Percentiles rank a stretch among this genome's conserved stretches.
Conservation (phyloP, 2,888 invertebrate genomes). For the Apodemia duryi region DNA sequence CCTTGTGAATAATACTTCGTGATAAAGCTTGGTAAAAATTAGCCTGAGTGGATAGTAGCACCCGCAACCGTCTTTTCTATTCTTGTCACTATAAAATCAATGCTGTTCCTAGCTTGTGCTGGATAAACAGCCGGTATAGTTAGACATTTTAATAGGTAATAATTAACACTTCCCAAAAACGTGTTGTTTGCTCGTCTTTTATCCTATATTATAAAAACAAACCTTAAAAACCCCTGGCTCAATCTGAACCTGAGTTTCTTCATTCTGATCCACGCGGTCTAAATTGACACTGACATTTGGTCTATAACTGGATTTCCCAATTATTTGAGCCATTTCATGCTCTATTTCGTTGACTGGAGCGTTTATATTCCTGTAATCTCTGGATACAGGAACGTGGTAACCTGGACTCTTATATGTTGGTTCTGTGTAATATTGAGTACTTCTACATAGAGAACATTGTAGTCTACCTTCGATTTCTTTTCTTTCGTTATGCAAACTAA, state of each 20-base stretch:
- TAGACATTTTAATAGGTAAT: too few relatives aligned
- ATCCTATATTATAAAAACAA: too few relatives aligned
- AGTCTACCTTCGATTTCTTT: slow-evolving; percentile 65
- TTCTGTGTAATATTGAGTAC: slow-evolving; percentile 44
- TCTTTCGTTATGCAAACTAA: slow-evolving; percentile 74
- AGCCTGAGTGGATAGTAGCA: too few relatives aligned
- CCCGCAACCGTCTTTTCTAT: too few relatives aligned
- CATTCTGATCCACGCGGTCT: slow-evolving; percentile 19
- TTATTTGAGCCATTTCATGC: slow-evolving; percentile 58
- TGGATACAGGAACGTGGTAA: slow-evolving; percentile 40
- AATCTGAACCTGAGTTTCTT: slow-evolving; percentile 15
- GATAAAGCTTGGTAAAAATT: too few relatives aligned
- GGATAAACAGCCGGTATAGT: too few relatives aligned
- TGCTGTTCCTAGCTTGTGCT: too few relatives aligned
- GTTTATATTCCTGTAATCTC: slow-evolving; percentile 51
- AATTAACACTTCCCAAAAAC: too few relatives aligned
- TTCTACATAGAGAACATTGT: slow-evolving; percentile 65
- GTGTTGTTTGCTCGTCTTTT: too few relatives aligned
- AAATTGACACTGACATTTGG: slow-evolving; percentile 36
- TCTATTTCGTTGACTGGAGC: slow-evolving; percentile 57
- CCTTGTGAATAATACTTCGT: too few relatives aligned
- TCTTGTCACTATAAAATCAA: too few relatives aligned
- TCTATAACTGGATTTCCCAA: slow-evolving; percentile 41
- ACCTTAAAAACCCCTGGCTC: slow-evolving; percentile 29
- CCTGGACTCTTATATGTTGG: slow-evolving; percentile 23